phyloP scores from a whole-genome alignment of 2,113 vertebrate species.

The Todiramphus saurophagus region DNA sequence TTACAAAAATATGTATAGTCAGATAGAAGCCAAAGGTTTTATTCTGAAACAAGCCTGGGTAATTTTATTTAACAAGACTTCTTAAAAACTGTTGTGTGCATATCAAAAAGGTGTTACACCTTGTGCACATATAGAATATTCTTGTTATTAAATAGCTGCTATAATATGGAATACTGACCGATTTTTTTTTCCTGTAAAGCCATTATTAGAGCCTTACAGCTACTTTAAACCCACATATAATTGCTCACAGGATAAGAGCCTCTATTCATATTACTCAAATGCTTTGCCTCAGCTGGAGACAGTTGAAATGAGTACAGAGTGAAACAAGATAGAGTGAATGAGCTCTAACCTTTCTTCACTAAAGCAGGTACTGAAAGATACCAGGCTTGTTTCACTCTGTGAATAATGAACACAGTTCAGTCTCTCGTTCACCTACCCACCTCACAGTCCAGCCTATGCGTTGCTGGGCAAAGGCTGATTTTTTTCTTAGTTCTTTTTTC shows the following conservation, averaged over 20 bases:
- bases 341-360: constrained; percentile 44
- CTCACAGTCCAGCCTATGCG: neutral
- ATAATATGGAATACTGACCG: neutral
- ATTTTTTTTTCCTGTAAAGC: neutral
- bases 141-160: neutral
- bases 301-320: constrained; percentile 48
- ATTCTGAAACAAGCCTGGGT: neutral
- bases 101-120: neutral
- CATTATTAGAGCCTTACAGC: constrained; percentile 8
- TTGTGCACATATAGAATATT: neutral
- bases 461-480: neutral
- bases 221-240: constrained; percentile 22
- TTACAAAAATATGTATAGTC: neutral
- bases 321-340: constrained; percentile 8
- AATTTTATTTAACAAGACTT: neutral
- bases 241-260: constrained; percentile 38
- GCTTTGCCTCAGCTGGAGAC: constrained; percentile 43
- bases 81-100: neutral
- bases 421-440: neutral
- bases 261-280: constrained; percentile 46
- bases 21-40: neutral
- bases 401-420: constrained; percentile 30
- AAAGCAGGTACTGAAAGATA: constrained; percentile 35
- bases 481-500: neutral
- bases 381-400: constrained; percentile 7